Base-by-base conservation (phyloP, 2,113 vertebrate species). In the Notiomystis cincta region DNA sequence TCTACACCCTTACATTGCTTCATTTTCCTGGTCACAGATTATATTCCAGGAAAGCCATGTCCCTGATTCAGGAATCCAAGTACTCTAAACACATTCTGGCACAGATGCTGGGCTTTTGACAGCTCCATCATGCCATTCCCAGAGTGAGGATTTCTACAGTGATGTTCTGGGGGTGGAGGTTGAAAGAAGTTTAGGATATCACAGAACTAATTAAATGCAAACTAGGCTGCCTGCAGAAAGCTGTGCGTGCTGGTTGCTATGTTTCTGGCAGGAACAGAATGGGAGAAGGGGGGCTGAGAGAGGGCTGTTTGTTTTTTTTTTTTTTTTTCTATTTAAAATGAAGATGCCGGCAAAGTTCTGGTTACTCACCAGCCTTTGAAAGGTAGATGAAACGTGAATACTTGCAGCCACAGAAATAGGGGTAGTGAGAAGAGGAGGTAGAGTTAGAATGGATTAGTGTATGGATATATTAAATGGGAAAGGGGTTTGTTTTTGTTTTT, bases 171-270 rank as follows among this genome's bases (percentile, higher is more conserved):
- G 87, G 87, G 91, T 1, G 90, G 95, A 95, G 90, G 95, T 91
- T 95, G 88, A 97, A 95, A 96, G 81, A 94, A 90, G 92, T 96
- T 97, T 95, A 96, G 95, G 92, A 96, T 93, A 96, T 93, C 93
- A 94, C 93, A 97, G 92, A 97, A 92, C 95, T 97, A 97, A 97
- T 97, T 96, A 95, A 96, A 97, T 97, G 96, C 93, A 97, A 97
- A 97, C 94, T 91, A 93, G 90, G 84, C 94, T 97, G 95, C 94
- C 78, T 97, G 95, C 90, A 96, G 93, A 97, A 95, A 97, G 96
- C 94, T 28, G 54, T 94, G 87, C 73, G 10, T 80, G 90, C 90
- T 65, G 72, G 93, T 97, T 97, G 96, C 94, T 97, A 95, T 84
- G 95, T 87, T 97, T 96, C 95, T 96, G 93, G 92, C 89, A 95